A percentile compares a stretch with the other conserved stretches of the same genome.
Conservation (phyloP, 1,140 invertebrate species). For the Drosophila melanica region DNA sequence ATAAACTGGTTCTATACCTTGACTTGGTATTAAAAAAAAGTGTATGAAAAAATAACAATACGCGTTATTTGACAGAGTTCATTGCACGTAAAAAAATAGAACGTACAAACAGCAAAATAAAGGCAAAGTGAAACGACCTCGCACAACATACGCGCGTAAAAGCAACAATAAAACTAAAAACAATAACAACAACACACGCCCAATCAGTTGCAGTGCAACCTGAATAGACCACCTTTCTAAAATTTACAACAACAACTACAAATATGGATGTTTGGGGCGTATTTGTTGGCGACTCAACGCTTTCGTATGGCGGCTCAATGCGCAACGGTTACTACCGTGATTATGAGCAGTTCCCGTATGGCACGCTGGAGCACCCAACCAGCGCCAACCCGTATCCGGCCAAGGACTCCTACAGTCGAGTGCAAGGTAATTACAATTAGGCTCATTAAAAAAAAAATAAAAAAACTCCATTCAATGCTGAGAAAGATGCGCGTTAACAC, state of each 20-base stretch:
- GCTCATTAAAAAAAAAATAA: not conserved
- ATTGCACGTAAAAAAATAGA: slow-evolving; percentile 63
- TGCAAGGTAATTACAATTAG: slow-evolving; percentile 73
- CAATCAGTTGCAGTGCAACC: slow-evolving; percentile 30
- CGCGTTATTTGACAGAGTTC: slow-evolving; percentile 62
- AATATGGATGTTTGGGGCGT: slow-evolving; percentile 82
- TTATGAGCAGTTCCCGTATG: slow-evolving; percentile 84
- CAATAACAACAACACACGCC: slow-evolving; percentile 44
- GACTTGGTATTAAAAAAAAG: slow-evolving; percentile 50
- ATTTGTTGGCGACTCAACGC: slow-evolving; percentile 75
- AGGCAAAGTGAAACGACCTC: slow-evolving; percentile 77
- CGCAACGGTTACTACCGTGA: slow-evolving; percentile 84
- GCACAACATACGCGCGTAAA: slow-evolving; percentile 58
- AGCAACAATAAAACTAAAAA: slow-evolving; percentile 39
- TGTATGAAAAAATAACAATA: slow-evolving; percentile 46
- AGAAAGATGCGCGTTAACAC: slow-evolving; percentile 7
- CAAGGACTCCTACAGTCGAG: slow-evolving; percentile 81
- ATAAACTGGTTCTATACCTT: slow-evolving; percentile 55
- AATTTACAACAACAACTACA: slow-evolving; percentile 28
- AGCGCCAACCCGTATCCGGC: slow-evolving; percentile 53
- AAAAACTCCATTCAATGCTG: not conserved
- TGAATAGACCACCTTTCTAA: slow-evolving; percentile 29
- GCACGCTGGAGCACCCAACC: slow-evolving; percentile 66
- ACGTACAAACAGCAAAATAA: slow-evolving; percentile 34
- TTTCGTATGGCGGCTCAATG: slow-evolving; percentile 85